Evolutionary conservation across 2,113 vertebrate genomes (phyloP), one percentile per base, ranked within the genome.

Genomic region (Pseudois nayaur): DNA sequence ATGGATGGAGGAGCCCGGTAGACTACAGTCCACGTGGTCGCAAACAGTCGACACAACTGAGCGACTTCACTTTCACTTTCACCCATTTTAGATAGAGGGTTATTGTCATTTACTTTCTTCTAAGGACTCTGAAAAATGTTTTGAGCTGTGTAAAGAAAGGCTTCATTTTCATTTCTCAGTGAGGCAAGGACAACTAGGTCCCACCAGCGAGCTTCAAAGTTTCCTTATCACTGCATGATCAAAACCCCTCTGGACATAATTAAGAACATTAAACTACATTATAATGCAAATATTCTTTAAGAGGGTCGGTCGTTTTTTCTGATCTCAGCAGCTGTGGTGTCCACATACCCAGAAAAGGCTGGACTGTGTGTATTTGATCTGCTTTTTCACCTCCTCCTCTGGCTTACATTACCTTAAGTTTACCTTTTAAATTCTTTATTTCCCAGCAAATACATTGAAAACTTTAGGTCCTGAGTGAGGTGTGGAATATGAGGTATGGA

Each of bases 341-440:
- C 85, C 87, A 93, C 33, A 81, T 2, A 74, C 52, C 8, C 13
- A 48, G 29, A 54, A 76, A 60, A 92, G 1, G 11, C 60, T 31
- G 25, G 59, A 76, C 1, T 17, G 19, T 40, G 16, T 64, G 33
- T 86, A 31, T 67, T 62, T 88, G 81, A 93, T 85, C n/a, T 74
- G 13, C 15, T 74, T 74, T 76, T 90, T 82, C 50, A 87, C 2
- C 16, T 15, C 19, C 16, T 94, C 31, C 52, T 93, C 6, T 59
- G 86, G 25, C 11, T 93, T 67, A n/a, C 10, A 43, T 71, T 52
- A 92, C 83, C 45, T 76, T 88, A 86, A 55, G 6, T 8, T 95
- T 92, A 91, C 29, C 50, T 91, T 93, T 45, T 76, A 85, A 95
- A 83, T 95, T 91, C 5, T 95, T 91, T 83, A 81, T 83, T 89